Conservation (phyloP, 2,797 vertebrate genomes). For the Trematomus bernacchii region DNA sequence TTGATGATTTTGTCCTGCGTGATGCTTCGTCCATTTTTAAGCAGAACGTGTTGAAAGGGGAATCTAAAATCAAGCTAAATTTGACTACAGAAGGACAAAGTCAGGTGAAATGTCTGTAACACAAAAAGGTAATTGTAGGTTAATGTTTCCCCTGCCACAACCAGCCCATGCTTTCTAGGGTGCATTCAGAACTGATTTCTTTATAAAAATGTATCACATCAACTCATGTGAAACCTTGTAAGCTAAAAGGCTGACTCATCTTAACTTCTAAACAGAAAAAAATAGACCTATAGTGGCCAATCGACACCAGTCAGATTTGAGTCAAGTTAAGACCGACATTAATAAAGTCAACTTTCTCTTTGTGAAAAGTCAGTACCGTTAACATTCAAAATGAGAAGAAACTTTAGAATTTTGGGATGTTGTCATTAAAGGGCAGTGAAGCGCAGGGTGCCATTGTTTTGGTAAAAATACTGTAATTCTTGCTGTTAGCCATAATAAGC, state of each 20-base stretch:
- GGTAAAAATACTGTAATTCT: slow-evolving; percentile 5
- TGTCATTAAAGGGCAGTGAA: slow-evolving; percentile 10
- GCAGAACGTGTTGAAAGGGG: background rate
- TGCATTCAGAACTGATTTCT: slow-evolving; percentile 1
- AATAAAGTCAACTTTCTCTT: slow-evolving; percentile 18
- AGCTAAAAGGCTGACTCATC: background rate
- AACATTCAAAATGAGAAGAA: slow-evolving; percentile 2
- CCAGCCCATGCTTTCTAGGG: background rate
- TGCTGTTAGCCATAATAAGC: slow-evolving; percentile 39
- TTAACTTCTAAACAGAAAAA: background rate
- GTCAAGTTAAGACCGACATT: slow-evolving; percentile 17
- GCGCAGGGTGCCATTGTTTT: slow-evolving; percentile 7
- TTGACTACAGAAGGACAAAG: background rate
- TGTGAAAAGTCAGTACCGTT: slow-evolving; percentile 16
- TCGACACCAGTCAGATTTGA: slow-evolving; percentile 30
- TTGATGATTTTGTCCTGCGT: slow-evolving; percentile 28
- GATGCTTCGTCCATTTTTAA: slow-evolving; percentile 12
- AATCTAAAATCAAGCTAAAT: background rate
- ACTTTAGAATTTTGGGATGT: slow-evolving; percentile 3
- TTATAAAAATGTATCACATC: background rate
- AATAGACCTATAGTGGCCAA: slow-evolving; percentile 41
- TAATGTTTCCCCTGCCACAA: background rate
- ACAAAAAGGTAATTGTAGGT: background rate
- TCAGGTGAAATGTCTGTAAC: background rate
- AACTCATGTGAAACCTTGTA: background rate